These are phyloP conservation scores for Tursiops truncatus DNA, from an alignment of 2,113 vertebrate genomes.

Conservation along the genomic window DNA sequence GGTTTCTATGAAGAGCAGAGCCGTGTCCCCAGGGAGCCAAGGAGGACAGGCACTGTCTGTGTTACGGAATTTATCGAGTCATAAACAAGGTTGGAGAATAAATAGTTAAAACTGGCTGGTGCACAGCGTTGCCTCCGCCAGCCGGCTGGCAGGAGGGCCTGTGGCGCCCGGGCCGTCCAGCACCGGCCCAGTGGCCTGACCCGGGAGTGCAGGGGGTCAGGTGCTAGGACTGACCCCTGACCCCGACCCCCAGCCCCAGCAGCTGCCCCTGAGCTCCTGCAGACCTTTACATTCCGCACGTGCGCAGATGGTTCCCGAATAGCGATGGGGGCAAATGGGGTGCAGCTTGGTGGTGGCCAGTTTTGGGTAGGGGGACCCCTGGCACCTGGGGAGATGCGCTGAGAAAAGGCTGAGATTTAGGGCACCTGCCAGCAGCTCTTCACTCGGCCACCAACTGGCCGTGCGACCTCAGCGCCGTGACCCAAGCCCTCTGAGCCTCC, in stretches of 20 bases:
- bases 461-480: neutral
- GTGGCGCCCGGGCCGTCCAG: fast-evolving
- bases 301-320: neutral
- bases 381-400: neutral
- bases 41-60: neutral
- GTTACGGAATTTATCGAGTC: slow-evolving; percentile 61
- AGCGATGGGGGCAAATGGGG: fast-evolving
- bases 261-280: neutral
- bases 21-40: neutral
- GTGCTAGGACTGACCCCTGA: too few relatives aligned
- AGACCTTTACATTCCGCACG: fast-evolving
- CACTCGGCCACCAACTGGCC: neutral
- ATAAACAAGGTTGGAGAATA: slow-evolving; percentile 60
- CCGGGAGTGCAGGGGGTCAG: neutral
- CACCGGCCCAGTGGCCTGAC: fast-evolving
- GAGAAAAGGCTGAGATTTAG: neutral
- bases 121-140: neutral
- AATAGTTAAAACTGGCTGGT: slow-evolving; percentile 60
- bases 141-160: neutral
- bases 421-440: neutral
- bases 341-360: fast-evolving
- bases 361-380: fast-evolving
- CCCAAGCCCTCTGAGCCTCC: neutral
- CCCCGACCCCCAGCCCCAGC: fast-evolving
- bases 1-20: slow-evolving; percentile 56